Percentiles rank a stretch among this genome's conserved stretches.
Evolutionary conservation across 2,888 invertebrate genomes (phyloP).

Genomic region (Drosophila seclusa): DNA sequence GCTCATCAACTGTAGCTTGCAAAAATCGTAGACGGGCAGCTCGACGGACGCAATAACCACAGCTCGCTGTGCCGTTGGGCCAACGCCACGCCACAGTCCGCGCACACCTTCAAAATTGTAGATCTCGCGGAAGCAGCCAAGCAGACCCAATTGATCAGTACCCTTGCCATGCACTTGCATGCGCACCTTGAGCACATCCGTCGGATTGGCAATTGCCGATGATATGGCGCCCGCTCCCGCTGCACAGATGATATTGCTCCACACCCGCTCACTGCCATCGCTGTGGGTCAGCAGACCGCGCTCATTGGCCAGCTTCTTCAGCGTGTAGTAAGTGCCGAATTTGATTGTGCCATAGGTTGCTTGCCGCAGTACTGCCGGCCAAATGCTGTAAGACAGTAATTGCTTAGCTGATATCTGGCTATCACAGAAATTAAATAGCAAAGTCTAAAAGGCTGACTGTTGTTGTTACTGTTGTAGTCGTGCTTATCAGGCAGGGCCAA

Average conservation of each 20-base stretch:
- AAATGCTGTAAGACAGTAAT: constrained; percentile 88
- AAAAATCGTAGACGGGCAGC: constrained; percentile 96
- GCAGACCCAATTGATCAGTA: constrained; percentile 87
- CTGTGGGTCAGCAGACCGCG: constrained; percentile 85
- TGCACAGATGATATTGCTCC: constrained; percentile 92
- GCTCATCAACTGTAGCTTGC: constrained; percentile 90
- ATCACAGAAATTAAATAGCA: constrained; percentile 33
- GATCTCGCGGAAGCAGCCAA: constrained; percentile 93
- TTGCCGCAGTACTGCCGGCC: constrained; percentile 96
- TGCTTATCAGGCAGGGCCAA: constrained; percentile 57
- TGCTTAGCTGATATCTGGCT: constrained; percentile 25
- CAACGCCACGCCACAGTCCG: constrained; percentile 96
- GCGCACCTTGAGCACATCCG: constrained; percentile 97
- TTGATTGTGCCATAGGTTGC: constrained; percentile 98
- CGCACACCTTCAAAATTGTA: constrained; percentile 92
- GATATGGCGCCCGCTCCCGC: constrained; percentile 90
- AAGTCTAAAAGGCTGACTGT: constrained; percentile 61
- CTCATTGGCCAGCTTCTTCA: constrained; percentile 90
- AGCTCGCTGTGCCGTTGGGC: constrained; percentile 96
- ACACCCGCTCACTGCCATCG: constrained; percentile 86
- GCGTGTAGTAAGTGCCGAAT: constrained; percentile 96
- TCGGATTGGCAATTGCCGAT: constrained; percentile 97
- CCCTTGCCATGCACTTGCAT: constrained; percentile 91
- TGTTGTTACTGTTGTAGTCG: constrained; percentile 30
- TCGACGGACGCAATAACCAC: constrained; percentile 97